Conservation (phyloP, 2,797 vertebrate genomes). For the Bradypodion ventrale region DNA sequence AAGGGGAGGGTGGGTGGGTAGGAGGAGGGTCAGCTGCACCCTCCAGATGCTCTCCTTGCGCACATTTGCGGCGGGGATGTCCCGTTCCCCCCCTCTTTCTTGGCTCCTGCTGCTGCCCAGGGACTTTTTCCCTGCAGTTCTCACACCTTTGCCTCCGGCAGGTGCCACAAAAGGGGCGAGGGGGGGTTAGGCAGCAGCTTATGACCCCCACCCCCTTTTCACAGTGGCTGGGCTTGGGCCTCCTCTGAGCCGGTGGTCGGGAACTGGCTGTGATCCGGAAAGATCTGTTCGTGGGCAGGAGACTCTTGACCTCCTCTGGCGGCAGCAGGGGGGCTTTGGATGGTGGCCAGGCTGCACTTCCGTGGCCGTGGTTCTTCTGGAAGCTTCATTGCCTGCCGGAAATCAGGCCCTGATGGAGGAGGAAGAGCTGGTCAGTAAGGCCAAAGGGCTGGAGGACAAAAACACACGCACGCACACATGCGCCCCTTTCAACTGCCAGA, state of each 20-base stretch:
- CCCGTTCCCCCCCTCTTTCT: too few species aligned
- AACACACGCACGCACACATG: too few species aligned
- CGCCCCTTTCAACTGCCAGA: too few species aligned
- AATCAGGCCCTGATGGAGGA: not conserved
- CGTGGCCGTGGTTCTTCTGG: too few species aligned
- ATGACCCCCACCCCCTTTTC: not conserved
- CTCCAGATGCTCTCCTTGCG: not conserved
- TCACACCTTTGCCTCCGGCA: too few species aligned
- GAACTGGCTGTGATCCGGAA: too few species aligned
- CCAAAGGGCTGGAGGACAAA: too few species aligned
- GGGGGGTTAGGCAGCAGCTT: too few species aligned
- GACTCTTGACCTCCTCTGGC: not conserved
- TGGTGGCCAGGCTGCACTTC: not conserved
- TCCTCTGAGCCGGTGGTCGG: accelerated
- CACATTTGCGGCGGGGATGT: too few species aligned
- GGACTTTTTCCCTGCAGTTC: too few species aligned
- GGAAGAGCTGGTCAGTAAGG: not conserved
- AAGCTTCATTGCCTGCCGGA: too few species aligned
- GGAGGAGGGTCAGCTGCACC: not conserved
- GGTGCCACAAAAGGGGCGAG: too few species aligned
- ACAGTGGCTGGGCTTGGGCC: not conserved
- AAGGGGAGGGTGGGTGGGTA: not conserved
- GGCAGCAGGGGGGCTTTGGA: not conserved
- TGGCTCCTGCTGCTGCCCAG: not conserved
- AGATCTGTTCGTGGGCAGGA: not conserved